phyloP scores from a whole-genome alignment of 1,140 invertebrate species.

The Gryllus bimaculatus region DNA sequence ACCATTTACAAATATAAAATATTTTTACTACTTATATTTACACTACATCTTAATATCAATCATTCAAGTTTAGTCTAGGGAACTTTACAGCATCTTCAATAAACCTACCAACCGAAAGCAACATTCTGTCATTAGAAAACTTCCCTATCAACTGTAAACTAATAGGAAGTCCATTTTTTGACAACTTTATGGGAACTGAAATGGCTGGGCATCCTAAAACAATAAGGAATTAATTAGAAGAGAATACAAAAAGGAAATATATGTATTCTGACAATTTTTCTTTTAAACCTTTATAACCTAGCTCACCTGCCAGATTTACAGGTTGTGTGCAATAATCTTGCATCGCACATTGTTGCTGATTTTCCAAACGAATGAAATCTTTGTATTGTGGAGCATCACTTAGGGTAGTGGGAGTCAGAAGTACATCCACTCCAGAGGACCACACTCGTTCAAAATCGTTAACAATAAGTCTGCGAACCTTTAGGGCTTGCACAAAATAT shows the following conservation, averaged over 20 bases:
- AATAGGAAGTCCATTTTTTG: slow-evolving; percentile 68
- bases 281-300: neutral
- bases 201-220: slow-evolving; percentile 75
- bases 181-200: slow-evolving; percentile 74
- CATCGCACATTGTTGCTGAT: slow-evolving; percentile 73
- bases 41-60: neutral
- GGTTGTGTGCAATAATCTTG: slow-evolving; percentile 95
- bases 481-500: slow-evolving; percentile 86
- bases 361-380: slow-evolving; percentile 71
- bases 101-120: slow-evolving; percentile 75
- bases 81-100: slow-evolving; percentile 69
- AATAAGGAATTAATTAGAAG: slow-evolving; percentile 22
- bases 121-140: slow-evolving; percentile 60
- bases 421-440: slow-evolving; percentile 59
- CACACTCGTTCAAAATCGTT: slow-evolving; percentile 79
- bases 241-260: neutral
- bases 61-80: slow-evolving; percentile 31
- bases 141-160: slow-evolving; percentile 89
- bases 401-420: slow-evolving; percentile 88
- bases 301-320: slow-evolving; percentile 82
- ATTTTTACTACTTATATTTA: neutral
- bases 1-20: neutral
- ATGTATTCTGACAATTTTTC: neutral
- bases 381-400: slow-evolving; percentile 67
- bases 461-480: slow-evolving; percentile 75